Percentiles rank a stretch among this genome's conserved stretches.
phyloP scores from a whole-genome alignment of 2,888 invertebrate species.

The Mythimna albipuncta region DNA sequence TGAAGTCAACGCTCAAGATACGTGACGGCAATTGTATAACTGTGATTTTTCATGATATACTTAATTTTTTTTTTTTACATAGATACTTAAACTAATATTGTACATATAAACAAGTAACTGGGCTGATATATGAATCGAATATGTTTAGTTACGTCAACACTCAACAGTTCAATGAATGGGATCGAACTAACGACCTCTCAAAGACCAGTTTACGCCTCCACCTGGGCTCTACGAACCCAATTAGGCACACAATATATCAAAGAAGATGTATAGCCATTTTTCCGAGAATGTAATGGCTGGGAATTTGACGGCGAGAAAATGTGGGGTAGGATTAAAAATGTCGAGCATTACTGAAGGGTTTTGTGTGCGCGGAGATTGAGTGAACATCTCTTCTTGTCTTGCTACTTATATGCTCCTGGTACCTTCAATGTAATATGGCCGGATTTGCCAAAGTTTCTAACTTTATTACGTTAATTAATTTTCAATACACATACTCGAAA shows the following conservation, averaged over 20 bases:
- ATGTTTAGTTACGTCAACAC: too few relatives aligned
- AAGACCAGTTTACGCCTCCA: not conserved
- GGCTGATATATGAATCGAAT: too few relatives aligned
- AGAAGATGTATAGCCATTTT: not conserved
- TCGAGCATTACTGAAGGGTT: not conserved
- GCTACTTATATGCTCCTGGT: conserved; percentile 31
- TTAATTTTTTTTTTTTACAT: too few relatives aligned
- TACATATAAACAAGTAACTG: not conserved
- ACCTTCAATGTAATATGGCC: not conserved
- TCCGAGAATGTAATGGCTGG: not conserved
- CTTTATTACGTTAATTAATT: not conserved
- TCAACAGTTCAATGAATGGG: too few relatives aligned
- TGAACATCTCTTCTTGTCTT: conserved; percentile 1
- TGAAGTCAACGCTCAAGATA: too few relatives aligned
- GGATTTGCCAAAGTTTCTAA: not conserved
- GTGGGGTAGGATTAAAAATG: not conserved
- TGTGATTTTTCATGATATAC: too few relatives aligned
- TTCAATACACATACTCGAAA: too few relatives aligned
- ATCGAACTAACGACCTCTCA: not conserved
- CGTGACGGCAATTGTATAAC: too few relatives aligned
- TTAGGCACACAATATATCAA: conserved; percentile 16
- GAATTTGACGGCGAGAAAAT: conserved; percentile 9
- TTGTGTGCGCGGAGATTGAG: conserved; percentile 13
- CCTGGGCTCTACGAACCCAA: not conserved
- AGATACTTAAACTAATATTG: too few relatives aligned